Evolutionary conservation across 1,140 invertebrate species (phyloP).

Genomic region (Micrasema longulum): DNA sequence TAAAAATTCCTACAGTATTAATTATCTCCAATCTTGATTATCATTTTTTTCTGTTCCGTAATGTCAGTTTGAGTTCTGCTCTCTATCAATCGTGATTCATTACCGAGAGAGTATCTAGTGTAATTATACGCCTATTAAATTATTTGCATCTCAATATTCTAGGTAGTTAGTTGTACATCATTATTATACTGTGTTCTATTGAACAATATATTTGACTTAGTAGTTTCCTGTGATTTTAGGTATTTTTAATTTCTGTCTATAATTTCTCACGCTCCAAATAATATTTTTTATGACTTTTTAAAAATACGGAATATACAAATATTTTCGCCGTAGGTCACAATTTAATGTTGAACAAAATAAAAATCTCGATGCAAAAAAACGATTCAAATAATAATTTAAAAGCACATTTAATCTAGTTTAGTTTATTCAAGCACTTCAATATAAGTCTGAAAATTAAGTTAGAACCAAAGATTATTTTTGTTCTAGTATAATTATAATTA

Average conservation of each 20-base stretch:
- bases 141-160: conserved; percentile 1
- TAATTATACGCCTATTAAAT: neutral
- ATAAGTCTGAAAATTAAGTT: conserved; percentile 44
- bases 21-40: no score
- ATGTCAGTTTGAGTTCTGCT: no score
- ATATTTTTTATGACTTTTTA: no score
- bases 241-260: conserved; percentile 5
- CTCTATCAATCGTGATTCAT: no score
- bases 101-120: no score
- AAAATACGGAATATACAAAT: neutral
- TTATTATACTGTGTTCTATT: neutral
- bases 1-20: neutral
- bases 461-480: conserved; percentile 37
- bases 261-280: neutral
- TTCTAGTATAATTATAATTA: conserved; percentile 1
- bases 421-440: conserved; percentile 33
- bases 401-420: conserved; percentile 11
- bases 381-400: conserved; percentile 8
- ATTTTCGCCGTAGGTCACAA: no score
- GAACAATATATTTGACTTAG: conserved; percentile 3
- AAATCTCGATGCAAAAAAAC: neutral
- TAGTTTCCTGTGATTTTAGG: conserved; percentile 26
- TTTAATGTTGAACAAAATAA: no score
- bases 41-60: no score
- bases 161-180: neutral